A percentile compares a stretch with the other conserved stretches of the same genome.
Evolutionary conservation across 2,113 vertebrate genomes (phyloP).

Genomic region (Saccopteryx bilineata): DNA sequence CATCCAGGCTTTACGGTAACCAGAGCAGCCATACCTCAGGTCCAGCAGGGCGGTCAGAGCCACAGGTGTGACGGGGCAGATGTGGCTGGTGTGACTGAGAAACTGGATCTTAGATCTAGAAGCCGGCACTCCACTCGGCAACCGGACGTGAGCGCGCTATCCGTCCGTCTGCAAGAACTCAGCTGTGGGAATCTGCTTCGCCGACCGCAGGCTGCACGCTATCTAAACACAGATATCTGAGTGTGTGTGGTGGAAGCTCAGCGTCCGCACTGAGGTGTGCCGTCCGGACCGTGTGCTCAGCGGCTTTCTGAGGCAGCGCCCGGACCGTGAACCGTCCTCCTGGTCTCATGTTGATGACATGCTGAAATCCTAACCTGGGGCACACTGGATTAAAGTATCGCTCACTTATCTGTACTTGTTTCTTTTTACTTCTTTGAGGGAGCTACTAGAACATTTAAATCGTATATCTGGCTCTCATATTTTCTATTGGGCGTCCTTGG

Average conservation of each 20-base stretch:
- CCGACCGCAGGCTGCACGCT: too few species aligned
- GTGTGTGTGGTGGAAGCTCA: too few species aligned
- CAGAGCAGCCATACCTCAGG: not conserved
- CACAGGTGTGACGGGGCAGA: not conserved
- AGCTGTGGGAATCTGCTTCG: not conserved
- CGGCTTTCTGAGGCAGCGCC: not conserved
- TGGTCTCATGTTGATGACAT: fast-evolving
- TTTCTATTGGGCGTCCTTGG: not conserved
- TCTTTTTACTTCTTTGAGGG: not conserved
- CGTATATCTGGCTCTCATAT: fast-evolving
- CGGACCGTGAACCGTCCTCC: not conserved
- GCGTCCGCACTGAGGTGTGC: not conserved
- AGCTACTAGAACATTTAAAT: not conserved
- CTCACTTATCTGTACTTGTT: not conserved
- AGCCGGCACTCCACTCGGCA: fast-evolving
- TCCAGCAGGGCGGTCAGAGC: not conserved
- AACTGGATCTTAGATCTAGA: not conserved
- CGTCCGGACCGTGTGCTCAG: fast-evolving
- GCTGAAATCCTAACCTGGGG: too few species aligned
- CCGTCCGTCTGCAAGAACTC: not conserved
- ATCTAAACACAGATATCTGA: not conserved
- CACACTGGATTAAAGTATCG: too few species aligned
- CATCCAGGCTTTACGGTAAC: not conserved
- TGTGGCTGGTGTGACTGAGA: fast-evolving
- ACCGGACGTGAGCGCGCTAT: too few species aligned